Base-by-base conservation (phyloP, 1,140 invertebrate species). In the Aradophagus sp. region DNA sequence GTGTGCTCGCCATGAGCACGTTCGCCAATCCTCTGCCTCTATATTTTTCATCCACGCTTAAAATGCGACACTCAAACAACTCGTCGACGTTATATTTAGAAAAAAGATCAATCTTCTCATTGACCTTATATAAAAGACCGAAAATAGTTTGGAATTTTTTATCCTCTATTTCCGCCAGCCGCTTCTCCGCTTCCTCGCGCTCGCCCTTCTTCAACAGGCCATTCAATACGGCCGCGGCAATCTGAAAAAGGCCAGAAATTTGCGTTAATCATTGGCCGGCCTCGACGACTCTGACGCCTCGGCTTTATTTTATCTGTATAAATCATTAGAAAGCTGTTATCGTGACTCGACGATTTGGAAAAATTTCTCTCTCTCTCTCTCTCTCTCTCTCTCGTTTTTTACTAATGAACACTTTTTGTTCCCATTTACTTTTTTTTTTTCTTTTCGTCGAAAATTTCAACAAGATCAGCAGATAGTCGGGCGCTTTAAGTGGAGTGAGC, bases 51-150 rank as follows among this genome's bases (percentile, higher is more conserved):
- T 92, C 90, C 4, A 94, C 92, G 16, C 91, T 93, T 6, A 95
- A 88, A 59, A 95, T 93, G 35, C 93, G 87, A 66, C 91, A 90
- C 79, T 95, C 93, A 70, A 95, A 91, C n/a, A 93, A 88, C 50
- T 89, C 87, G 19, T 92, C 89, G 2, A 93, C 90, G 35, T 88
- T 78, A 80, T 90, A 92, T 39, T 87, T 89, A 1, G 71, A 71
- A 74, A 91, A 92, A 2, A 92, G 76, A 83, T 92, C 86, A 23
- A 89, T 67, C 47, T 87, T 86, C 26, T 89, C 81, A 63, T 90
- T 92, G 13, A 89, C 78, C n/a, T 85, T 86, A 71, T 91, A 89
- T 4, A 93, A 80, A 27, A 92, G 77, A 13, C 87, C 85, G 69
- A 92, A 91, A 53, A 92, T 92, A 61, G 86, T 88, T 71, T 89